A percentile compares a stretch with the other conserved stretches of the same genome.
Conservation (phyloP, 2,888 invertebrate species). For the Clostera curtula region DNA sequence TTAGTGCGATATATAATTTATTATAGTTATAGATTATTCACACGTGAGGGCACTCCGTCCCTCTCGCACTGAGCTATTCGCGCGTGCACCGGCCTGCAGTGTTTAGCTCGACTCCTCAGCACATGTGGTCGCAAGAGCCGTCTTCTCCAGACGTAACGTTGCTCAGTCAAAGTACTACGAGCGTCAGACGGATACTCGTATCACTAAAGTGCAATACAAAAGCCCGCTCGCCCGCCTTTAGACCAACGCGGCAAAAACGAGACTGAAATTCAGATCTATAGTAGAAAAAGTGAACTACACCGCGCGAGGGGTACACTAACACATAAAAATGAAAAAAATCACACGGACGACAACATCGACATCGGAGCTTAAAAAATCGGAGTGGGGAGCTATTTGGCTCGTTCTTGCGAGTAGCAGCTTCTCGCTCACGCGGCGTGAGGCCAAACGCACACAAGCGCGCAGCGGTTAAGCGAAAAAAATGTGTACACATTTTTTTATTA, state of each 20-base stretch:
- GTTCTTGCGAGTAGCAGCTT: slow-evolving; percentile 38
- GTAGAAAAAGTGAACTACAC: slow-evolving; percentile 76
- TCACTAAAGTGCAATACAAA: slow-evolving; percentile 66
- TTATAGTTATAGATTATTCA: slow-evolving; percentile 56
- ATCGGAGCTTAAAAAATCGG: slow-evolving; percentile 70
- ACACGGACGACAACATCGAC: slow-evolving; percentile 66
- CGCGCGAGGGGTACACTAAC: slow-evolving; percentile 74
- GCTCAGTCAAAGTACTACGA: slow-evolving; percentile 32
- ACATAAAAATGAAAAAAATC: slow-evolving; percentile 75
- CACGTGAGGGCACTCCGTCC: slow-evolving; percentile 59
- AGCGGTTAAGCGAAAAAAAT: slow-evolving; percentile 74
- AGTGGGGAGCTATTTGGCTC: slow-evolving; percentile 53
- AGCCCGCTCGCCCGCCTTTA: slow-evolving; percentile 69
- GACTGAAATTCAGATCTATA: slow-evolving; percentile 76
- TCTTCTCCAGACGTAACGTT: slow-evolving; percentile 38
- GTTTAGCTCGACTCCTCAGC: slow-evolving; percentile 35
- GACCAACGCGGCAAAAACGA: slow-evolving; percentile 75
- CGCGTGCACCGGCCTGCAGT: slow-evolving; percentile 60
- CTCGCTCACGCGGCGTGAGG: slow-evolving; percentile 60
- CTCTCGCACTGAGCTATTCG: slow-evolving; percentile 53
- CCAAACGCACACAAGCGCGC: slow-evolving; percentile 58
- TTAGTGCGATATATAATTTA: slow-evolving; percentile 64
- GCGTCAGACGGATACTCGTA: slow-evolving; percentile 40
- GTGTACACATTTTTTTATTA: slow-evolving; percentile 76
- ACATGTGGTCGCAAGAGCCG: slow-evolving; percentile 64